A percentile compares a stretch with the other conserved stretches of the same genome.
These are phyloP conservation scores for Xestoiulus laeticollis DNA, from an alignment of 2,888 invertebrate genomes.

Conservation along the genomic window DNA sequence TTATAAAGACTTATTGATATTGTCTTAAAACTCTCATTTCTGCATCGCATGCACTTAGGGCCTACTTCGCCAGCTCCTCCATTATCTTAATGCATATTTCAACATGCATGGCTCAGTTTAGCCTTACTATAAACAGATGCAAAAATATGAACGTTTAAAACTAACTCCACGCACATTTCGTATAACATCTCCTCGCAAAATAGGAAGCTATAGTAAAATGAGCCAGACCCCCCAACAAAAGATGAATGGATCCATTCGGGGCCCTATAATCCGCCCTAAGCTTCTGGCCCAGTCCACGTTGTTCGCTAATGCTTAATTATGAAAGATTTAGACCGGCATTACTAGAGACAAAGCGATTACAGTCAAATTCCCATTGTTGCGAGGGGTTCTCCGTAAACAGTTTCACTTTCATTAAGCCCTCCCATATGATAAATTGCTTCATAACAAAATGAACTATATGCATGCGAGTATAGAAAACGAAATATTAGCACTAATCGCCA, in stretches of 20 bases:
- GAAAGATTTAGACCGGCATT: constrained; percentile 52
- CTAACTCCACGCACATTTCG: background rate
- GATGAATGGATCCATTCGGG: constrained; percentile 41
- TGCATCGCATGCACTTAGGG: background rate
- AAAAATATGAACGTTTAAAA: constrained; percentile 43
- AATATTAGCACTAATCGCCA: constrained; percentile 49
- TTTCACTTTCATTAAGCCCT: constrained; percentile 38
- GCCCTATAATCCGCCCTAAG: constrained; percentile 46
- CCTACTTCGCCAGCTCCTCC: background rate
- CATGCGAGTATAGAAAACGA: background rate
- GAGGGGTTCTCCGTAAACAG: constrained; percentile 47
- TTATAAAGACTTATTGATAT: constrained; percentile 39
- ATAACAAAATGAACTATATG: constrained; percentile 46
- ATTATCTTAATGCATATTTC: constrained; percentile 35
- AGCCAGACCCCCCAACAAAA: constrained; percentile 42
- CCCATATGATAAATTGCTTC: constrained; percentile 50
- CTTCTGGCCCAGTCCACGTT: constrained; percentile 47
- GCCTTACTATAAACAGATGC: constrained; percentile 32
- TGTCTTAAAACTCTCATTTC: constrained; percentile 38
- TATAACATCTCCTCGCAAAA: constrained; percentile 9
- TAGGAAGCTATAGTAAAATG: constrained; percentile 43
- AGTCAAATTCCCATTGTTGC: constrained; percentile 42
- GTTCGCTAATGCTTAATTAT: constrained; percentile 53
- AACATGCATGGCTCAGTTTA: constrained; percentile 43
- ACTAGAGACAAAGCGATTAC: constrained; percentile 53